These are phyloP conservation scores for Mirza zaza DNA, from an alignment of 2,113 vertebrate species.

Conservation along the genomic window DNA sequence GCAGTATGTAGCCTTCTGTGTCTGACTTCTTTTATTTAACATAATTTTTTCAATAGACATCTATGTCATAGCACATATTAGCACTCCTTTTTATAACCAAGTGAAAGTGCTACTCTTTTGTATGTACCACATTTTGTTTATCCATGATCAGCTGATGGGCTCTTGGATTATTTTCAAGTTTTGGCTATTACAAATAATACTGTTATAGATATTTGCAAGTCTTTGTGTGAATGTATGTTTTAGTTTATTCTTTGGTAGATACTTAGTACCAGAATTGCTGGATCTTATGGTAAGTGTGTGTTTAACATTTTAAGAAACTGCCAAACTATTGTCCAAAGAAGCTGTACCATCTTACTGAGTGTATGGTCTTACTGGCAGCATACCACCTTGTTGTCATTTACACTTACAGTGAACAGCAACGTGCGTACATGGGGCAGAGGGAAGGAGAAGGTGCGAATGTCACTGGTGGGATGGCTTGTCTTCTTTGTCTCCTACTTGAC, in stretches of 20 bases:
- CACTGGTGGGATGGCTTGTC: not conserved
- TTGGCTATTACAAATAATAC: not conserved
- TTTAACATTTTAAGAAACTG: slow-evolving; percentile 38
- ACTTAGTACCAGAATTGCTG: not conserved
- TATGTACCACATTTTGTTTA: not conserved
- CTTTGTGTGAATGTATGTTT: not conserved
- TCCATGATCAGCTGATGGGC: not conserved
- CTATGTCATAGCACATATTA: not conserved
- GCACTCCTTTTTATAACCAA: not conserved
- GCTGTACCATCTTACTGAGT: not conserved
- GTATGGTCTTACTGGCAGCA: not conserved
- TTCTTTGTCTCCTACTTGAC: not conserved
- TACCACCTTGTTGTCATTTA: not conserved
- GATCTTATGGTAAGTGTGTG: not conserved
- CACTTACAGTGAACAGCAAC: not conserved
- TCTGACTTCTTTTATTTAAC: not conserved
- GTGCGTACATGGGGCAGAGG: rapidly evolving
- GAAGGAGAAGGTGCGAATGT: no score
- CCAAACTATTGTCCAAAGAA: not conserved
- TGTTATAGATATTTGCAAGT: not conserved
- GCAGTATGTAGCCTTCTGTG: not conserved
- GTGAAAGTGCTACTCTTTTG: not conserved
- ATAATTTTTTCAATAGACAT: not conserved
- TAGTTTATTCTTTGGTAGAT: not conserved
- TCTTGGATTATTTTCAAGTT: not conserved